phyloP scores from a whole-genome alignment of 1,140 invertebrate genomes.

The Bombus balteatus region DNA sequence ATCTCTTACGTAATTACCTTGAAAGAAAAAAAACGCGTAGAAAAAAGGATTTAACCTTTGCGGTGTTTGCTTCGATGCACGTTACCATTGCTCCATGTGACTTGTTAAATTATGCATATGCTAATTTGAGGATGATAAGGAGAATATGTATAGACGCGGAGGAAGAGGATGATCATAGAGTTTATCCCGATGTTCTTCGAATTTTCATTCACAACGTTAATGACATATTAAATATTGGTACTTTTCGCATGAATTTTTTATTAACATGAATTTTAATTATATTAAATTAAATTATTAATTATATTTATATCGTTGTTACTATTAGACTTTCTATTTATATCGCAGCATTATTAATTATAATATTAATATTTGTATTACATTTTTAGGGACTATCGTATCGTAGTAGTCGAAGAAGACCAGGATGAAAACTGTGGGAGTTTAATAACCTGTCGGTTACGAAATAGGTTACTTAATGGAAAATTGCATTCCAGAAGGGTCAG shows the following conservation, averaged over 20 bases:
- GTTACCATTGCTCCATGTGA: not conserved
- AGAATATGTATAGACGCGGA: not conserved
- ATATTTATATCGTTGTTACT: too few relatives aligned
- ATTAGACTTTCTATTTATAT: too few relatives aligned
- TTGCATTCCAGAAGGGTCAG: constrained; percentile 22
- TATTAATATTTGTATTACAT: not conserved
- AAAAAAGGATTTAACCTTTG: constrained; percentile 36
- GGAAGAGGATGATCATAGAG: not conserved
- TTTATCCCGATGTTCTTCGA: not conserved
- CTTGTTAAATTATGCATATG: not conserved
- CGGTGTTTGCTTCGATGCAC: not conserved
- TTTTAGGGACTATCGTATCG: not conserved
- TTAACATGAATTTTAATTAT: too few relatives aligned
- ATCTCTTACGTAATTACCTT: constrained; percentile 54
- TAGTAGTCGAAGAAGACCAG: not conserved
- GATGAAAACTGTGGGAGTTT: not conserved
- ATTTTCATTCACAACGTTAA: not conserved
- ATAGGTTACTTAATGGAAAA: not conserved
- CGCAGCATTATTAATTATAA: too few relatives aligned
- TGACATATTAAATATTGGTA: not conserved
- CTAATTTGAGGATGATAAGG: not conserved
- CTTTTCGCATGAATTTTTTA: too few relatives aligned
- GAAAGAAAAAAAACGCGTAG: constrained; percentile 6
- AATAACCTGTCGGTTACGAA: not conserved
- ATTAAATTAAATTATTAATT: too few relatives aligned